Evolutionary conservation across 2,113 vertebrate species (phyloP).

Genomic region (Potamarius usumacintae): DNA sequence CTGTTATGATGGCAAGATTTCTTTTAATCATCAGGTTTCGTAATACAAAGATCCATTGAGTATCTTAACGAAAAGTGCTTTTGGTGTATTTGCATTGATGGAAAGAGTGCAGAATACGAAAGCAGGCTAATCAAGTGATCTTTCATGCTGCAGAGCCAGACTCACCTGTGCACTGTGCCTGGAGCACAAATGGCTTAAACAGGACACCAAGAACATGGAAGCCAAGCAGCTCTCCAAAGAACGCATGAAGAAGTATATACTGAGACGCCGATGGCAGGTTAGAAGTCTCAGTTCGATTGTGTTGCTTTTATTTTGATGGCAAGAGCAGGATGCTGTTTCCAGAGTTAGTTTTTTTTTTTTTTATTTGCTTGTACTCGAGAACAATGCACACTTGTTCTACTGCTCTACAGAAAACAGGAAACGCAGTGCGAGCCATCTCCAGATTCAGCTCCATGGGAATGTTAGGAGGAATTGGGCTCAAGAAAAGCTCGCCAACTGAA

Average conservation of each 20-base stretch:
- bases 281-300: constrained; percentile 15
- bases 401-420: constrained; percentile 88
- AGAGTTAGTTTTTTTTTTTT: neutral
- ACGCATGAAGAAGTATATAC: constrained; percentile 98
- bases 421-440: constrained; percentile 94
- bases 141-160: constrained; percentile 70
- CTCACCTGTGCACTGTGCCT: constrained; percentile 87
- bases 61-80: neutral
- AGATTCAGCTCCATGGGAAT: constrained; percentile 97
- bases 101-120: neutral
- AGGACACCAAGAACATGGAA: constrained; percentile 97
- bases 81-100: neutral
- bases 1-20: neutral
- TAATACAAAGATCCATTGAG: neutral
- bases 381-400: neutral
- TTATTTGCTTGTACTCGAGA: constrained; percentile 54
- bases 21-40: neutral
- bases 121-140: neutral
- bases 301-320: neutral
- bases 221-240: constrained; percentile 98
- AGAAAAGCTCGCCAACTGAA: constrained; percentile 87
- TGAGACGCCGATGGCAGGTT: constrained; percentile 99
- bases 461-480: constrained; percentile 93
- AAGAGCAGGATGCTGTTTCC: neutral
- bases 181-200: constrained; percentile 93